These are phyloP conservation scores for Bovichtus variegatus DNA, from an alignment of 2,797 vertebrate species.

Conservation along the genomic window DNA sequence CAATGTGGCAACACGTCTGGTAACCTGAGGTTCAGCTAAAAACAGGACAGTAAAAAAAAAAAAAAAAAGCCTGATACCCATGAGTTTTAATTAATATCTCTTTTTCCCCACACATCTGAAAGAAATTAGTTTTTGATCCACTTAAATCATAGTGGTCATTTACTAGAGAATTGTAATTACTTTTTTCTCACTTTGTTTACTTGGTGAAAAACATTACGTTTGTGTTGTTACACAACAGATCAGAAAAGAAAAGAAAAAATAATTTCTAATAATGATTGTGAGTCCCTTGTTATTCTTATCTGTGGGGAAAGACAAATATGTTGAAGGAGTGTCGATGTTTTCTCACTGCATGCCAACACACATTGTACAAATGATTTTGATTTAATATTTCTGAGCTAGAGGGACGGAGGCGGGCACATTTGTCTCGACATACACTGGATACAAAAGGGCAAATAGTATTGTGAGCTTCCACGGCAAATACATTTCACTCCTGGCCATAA, in stretches of 20 bases:
- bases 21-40: constrained; percentile 30
- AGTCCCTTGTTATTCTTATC: constrained; percentile 55
- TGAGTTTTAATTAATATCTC: constrained; percentile 61
- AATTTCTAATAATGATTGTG: constrained; percentile 48
- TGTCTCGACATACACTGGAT: constrained; percentile 32
- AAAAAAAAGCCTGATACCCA: constrained; percentile 26
- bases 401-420: constrained; percentile 34
- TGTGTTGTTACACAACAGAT: constrained; percentile 53
- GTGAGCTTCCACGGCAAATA: constrained; percentile 47
- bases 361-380: constrained; percentile 41
- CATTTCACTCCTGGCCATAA: constrained; percentile 68
- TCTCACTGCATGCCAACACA: constrained; percentile 32
- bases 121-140: constrained; percentile 47
- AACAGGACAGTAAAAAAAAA: constrained; percentile 17
- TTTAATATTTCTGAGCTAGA: constrained; percentile 50
- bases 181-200: constrained; percentile 53
- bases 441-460: constrained; percentile 42
- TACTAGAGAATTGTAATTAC: constrained; percentile 49
- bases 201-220: constrained; percentile 28
- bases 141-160: constrained; percentile 52
- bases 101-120: constrained; percentile 57
- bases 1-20: constrained; percentile 48
- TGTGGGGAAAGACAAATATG: constrained; percentile 49
- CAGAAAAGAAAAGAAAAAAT: constrained; percentile 30
- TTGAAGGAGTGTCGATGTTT: constrained; percentile 43